Evolutionary conservation across 2,113 vertebrate genomes (phyloP), one percentile per base, ranked within the genome.

Genomic region (Tympanuchus pallidicinctus): DNA sequence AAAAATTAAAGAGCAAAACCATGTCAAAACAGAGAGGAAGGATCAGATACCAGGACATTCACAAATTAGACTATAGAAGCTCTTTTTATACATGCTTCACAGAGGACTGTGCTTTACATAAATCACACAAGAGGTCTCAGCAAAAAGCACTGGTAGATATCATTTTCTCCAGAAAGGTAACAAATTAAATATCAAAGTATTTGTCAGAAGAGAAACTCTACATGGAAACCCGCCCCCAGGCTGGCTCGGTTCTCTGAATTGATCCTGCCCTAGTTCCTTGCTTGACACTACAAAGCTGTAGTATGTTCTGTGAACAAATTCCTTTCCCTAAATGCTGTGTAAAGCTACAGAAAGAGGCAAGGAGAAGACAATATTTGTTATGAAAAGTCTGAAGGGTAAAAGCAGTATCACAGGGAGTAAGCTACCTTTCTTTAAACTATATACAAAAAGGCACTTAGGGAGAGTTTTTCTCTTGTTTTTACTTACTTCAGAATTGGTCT

Each of bases 401-500:
- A 82, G 6, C 27, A 76, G 56, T 32, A 83, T 24, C 8, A 43
- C 13, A 48, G 9, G n/a, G 88, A 83, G 47, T 40, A 79, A 75
- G 79, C 28, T 24, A 60, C 42, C 18, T 61, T 73, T 8, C 27
- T 32, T 85, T 56, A 70, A 90, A 47, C 24, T 65, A 18, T 20
- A 65, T 21, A 17, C 16, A 15, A 71, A 86, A 92, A 84, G 3
- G 3, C 64, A 85, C 32, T 67, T 36, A 69, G 21, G 36, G 36
- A 79, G 34, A 42, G 8, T 63, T 92, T 92, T 50, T 30, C 54
- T 86, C 43, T 47, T 70, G 11, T 24, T 94, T 73, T 92, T 64
- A 80, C 60, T 90, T 79, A 84, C n/a, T 38, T 93, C 32, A 88
- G 65, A 94, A 92, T 91, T 56, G 69, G 57, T 34, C 8, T 86